Base-by-base conservation (phyloP, 2,113 vertebrate genomes). In the Erinaceus europaeus region DNA sequence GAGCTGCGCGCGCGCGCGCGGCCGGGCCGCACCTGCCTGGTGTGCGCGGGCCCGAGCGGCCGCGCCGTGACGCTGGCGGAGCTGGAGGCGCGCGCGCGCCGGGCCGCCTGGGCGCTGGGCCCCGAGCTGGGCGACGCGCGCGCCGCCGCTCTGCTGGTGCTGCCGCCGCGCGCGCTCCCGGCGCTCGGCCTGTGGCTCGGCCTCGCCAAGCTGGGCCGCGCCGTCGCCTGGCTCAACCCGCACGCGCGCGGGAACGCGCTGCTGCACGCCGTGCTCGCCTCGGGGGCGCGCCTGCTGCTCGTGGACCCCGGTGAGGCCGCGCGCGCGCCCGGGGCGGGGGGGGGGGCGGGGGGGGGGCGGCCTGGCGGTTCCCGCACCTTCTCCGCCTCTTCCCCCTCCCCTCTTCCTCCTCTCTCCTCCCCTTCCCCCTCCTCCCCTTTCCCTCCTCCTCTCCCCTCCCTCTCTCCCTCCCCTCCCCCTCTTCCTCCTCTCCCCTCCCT, bases 171-270 rank as follows among this genome's bases (percentile, higher is more conserved):
- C 36, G n/a, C 48, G 1, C 7, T 94, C 3, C 32, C 78, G 0
- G 90, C 93, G 9, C 55, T 96, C 68, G 55, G 74, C 9, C 1
- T 96, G 38, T 91, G 85, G 44, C 92, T 96, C 15, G 95, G 94
- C 12, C 67, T 96, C 59, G 74, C 93, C 81, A 95, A 96, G 61
- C 61, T 96, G 53, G 95, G 95, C 87, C 93, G 87, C 40, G 69
- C 93, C 0, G 82, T 76, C 1, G 95, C 91, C 44, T 96, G 94
- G 94, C 86, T 96, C 64, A 96, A 94, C 29, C 87, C 93, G 0
- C 50, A 94, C 4, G 0, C 4, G 55, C 81, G 89, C 0, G 94
- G 94, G 14, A 6, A 1, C 0, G 65, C 94, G 13, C 27, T 96
- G 53, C 27, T 50, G 1, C 92, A 94, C 17, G 27, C 92, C 0